phyloP scores from a whole-genome alignment of 2,113 vertebrate species.

The Zeus faber region DNA sequence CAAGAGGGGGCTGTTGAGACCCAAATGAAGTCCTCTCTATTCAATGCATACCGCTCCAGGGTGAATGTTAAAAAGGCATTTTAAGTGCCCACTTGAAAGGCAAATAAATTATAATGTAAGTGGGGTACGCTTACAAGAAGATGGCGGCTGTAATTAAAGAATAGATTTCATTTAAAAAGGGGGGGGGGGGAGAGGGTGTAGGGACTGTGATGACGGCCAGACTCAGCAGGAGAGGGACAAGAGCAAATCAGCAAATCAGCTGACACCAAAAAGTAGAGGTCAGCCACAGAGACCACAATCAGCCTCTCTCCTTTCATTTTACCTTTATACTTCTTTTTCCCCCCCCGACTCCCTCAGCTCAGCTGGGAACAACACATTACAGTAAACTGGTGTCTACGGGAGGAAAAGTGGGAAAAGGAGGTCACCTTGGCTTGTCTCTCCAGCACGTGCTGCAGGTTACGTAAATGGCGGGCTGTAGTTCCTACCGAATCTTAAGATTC shows the following conservation, averaged over 20 bases:
- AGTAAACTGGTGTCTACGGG: constrained; percentile 7
- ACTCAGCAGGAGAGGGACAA: constrained; percentile 10
- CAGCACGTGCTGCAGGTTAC: too few relatives aligned
- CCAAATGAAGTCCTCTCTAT: constrained; percentile 55
- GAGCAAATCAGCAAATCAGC: constrained; percentile 18
- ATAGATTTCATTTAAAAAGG: constrained; percentile 29
- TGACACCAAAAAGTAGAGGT: constrained; percentile 28
- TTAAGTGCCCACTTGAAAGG: constrained; percentile 55
- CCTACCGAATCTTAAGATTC: too few relatives aligned
- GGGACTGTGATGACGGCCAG: constrained; percentile 24
- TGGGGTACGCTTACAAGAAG: constrained; percentile 35
- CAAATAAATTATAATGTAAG: constrained; percentile 49
- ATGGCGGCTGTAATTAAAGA: constrained; percentile 46
- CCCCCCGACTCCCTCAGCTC: not conserved
- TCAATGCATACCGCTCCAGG: constrained; percentile 38
- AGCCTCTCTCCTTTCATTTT: constrained; percentile 18
- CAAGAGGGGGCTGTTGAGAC: constrained; percentile 16
- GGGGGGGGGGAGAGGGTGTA: not conserved
- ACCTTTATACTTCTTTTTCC: not conserved
- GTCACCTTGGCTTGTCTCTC: too few relatives aligned
- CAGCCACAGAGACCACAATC: constrained; percentile 25
- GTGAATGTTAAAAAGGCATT: constrained; percentile 37
- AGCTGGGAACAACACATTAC: constrained; percentile 8
- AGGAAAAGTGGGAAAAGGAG: too few relatives aligned
- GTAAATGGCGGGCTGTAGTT: too few relatives aligned